These are phyloP conservation scores for Silurus meridionalis DNA, from an alignment of 2,113 vertebrate species.

Conservation along the genomic window DNA sequence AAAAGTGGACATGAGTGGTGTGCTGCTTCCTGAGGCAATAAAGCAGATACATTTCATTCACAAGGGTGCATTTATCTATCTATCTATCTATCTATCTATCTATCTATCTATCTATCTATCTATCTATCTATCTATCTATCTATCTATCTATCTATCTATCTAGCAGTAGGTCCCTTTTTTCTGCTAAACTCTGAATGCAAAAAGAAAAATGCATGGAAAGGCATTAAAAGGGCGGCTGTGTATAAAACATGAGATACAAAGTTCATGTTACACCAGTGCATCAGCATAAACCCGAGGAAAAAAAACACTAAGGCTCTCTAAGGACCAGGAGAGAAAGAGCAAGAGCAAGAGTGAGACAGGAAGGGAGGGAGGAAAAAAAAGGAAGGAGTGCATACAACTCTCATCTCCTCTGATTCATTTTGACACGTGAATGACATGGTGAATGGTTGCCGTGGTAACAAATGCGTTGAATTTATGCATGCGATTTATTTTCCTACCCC, in stretches of 20 bases:
- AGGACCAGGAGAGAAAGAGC: constrained; percentile 23
- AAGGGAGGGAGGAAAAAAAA: constrained; percentile 49
- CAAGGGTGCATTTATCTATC: neutral
- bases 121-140: neutral
- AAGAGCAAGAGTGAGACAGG: constrained; percentile 39
- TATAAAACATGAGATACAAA: neutral
- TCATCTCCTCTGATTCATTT: constrained; percentile 95
- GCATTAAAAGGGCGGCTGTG: neutral
- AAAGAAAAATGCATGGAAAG: neutral
- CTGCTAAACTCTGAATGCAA: neutral
- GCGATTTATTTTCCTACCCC: constrained; percentile 82
- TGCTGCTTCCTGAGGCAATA: neutral
- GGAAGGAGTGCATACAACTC: constrained; percentile 67
- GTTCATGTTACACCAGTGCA: constrained; percentile 11
- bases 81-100: too few relatives aligned
- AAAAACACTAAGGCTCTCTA: constrained; percentile 64
- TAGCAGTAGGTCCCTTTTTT: neutral
- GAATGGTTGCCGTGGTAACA: constrained; percentile 99
- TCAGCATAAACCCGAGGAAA: constrained; percentile 41
- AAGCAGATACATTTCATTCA: neutral
- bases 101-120: neutral
- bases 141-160: neutral
- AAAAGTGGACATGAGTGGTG: constrained; percentile 35
- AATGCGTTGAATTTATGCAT: constrained; percentile 99
- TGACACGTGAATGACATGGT: constrained; percentile 99